Evolutionary conservation across 2,888 invertebrate species (phyloP).

Genomic region (Hybos culiciformis): DNA sequence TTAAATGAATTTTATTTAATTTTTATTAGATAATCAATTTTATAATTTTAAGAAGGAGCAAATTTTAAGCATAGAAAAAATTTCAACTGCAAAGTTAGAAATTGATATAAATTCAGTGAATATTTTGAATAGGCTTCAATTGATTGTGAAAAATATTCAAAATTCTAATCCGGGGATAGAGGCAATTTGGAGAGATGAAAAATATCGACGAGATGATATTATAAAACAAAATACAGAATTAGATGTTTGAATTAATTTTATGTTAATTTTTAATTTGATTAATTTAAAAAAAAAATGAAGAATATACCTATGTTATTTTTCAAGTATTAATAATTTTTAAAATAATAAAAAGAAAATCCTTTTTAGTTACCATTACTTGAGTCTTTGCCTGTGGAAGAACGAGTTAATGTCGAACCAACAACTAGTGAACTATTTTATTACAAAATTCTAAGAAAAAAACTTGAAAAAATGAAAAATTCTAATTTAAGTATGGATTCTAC

Average conservation of each 20-base stretch:
- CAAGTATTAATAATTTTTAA: not conserved
- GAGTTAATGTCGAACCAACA: conserved; percentile 38
- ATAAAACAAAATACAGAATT: no score
- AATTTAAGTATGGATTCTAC: conserved; percentile 18
- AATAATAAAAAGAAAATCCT: not conserved
- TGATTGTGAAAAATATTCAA: conserved; percentile 43
- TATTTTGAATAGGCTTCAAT: conserved; percentile 61
- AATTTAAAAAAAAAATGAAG: no score
- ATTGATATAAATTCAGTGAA: conserved; percentile 69
- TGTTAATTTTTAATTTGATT: no score
- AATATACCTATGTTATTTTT: no score
- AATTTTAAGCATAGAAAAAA: conserved; percentile 19
- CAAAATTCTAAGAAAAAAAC: conserved; percentile 24
- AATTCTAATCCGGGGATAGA: conserved; percentile 42
- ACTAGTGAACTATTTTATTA: conserved; percentile 30
- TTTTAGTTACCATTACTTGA: conserved; percentile 26
- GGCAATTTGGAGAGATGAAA: conserved; percentile 90
- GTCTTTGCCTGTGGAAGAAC: conserved; percentile 45
- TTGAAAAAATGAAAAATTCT: conserved; percentile 12
- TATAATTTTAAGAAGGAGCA: conserved; percentile 13
- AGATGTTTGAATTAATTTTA: no score
- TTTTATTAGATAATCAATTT: conserved; percentile 9
- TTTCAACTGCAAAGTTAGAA: conserved; percentile 57
- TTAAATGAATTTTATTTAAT: conserved; percentile 2
- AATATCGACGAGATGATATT: conserved; percentile 46